Evolutionary conservation across 2,113 vertebrate species (phyloP), one percentile per base, ranked within the genome.

Genomic region (Spea bombifrons): DNA sequence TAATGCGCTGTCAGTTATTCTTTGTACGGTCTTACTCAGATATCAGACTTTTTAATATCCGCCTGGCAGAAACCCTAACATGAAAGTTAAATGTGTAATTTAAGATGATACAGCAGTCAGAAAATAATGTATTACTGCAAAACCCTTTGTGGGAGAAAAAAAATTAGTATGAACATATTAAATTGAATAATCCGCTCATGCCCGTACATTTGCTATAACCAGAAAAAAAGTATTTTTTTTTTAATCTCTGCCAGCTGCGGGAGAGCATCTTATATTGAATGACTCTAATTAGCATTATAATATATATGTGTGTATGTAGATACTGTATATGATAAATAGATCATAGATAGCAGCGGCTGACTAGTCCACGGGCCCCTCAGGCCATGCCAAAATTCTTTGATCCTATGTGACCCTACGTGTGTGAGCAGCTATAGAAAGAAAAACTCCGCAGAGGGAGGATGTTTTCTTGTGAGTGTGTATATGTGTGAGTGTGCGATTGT

Each of bases 1-100:
- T 74, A 80, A 61, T 67, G 71, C 65, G 16, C 78, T 80, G 78
- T 71, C 66, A 55, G 73, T 67, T 5, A 4, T 43, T 0, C 10
- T 78, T 17, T 73, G 12, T 49, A 3, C 75, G 0, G 0, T 4
- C 52, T 80, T 17, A 63, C 53, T 67, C 45, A 12, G 53, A 81
- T 67, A 77, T 10, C 52, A 74, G 75, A n/a, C 55, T 81, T 63
- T 77, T 72, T 77, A 77, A 81, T 73, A 76, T 57, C 70, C 75
- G 64, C 43, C 47, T 77, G 77, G 0, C 3, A 3, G 0, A 5
- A 30, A 67, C 0, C 12, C 5, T 12, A n/a, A 0, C 10, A 55
- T 49, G 75, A 45, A 75, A 69, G 66, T 16, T 79, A n/a, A 16
- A 70, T 45, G 81, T 65, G 0, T 44, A 71, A 48, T 43, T 83